Percentiles rank a stretch among this genome's conserved stretches.
phyloP scores from a whole-genome alignment of 2,888 invertebrate species.

The Ormia ochracea region DNA sequence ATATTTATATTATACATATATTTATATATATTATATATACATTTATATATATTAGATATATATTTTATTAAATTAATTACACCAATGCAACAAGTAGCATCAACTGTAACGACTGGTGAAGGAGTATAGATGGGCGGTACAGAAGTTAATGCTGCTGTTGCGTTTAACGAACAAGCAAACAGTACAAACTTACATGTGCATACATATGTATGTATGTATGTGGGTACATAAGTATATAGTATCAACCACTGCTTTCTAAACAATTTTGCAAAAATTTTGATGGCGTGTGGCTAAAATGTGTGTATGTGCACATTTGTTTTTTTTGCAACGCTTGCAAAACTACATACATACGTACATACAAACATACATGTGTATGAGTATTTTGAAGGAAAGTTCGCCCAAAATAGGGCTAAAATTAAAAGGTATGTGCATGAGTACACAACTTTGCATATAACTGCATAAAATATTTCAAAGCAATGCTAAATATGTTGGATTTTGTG shows the following conservation, averaged over 20 bases:
- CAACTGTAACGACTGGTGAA: background rate
- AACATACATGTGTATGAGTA: background rate
- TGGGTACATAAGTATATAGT: background rate
- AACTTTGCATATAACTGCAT: too few species aligned
- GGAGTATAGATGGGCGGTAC: background rate
- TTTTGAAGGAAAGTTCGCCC: background rate
- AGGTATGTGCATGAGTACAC: background rate
- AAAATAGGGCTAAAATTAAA: background rate
- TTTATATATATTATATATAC: too few species aligned
- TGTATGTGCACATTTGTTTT: background rate
- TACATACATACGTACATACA: too few species aligned
- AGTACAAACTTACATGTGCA: too few species aligned
- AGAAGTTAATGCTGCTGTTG: background rate
- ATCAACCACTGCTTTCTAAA: background rate
- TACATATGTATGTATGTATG: background rate
- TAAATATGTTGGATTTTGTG: background rate
- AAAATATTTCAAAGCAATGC: background rate
- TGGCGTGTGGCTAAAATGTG: background rate
- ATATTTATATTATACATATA: too few species aligned
- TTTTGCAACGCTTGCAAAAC: background rate
- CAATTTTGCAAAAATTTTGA: background rate
- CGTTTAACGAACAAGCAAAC: background rate
- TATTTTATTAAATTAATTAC: slow-evolving; percentile 22
- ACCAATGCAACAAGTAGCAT: slow-evolving; percentile 37
- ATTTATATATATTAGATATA: too few species aligned